Evolutionary conservation across 2,888 invertebrate genomes (phyloP).

Genomic region (Eupithecia dodoneata): DNA sequence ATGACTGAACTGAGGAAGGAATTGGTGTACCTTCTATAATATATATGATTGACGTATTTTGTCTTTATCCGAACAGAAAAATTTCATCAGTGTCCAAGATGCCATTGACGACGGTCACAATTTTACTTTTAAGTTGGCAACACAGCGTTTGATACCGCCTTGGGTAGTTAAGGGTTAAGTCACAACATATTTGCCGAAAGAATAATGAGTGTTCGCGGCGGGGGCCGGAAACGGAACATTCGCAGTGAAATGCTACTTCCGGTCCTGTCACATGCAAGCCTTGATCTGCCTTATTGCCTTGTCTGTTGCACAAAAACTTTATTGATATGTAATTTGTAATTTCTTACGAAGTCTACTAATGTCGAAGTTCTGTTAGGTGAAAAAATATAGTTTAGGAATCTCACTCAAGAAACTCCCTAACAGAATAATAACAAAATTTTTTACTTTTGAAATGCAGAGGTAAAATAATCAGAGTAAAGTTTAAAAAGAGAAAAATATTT

Average conservation of each 20-base stretch:
- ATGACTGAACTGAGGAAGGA: neutral
- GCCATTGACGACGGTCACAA: neutral
- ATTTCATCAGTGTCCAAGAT: neutral
- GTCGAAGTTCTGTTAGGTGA: neutral
- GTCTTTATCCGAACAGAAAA: neutral
- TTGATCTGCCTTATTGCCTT: conserved; percentile 29
- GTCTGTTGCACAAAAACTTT: conserved; percentile 15
- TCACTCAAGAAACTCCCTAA: too few species aligned
- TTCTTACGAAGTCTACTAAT: neutral
- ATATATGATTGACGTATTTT: neutral
- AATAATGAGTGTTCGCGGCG: conserved; percentile 76
- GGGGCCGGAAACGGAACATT: conserved; percentile 75
- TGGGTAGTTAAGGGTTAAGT: conserved; percentile 71
- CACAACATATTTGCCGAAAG: conserved; percentile 82
- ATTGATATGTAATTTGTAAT: conserved; percentile 15
- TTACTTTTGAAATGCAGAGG: neutral
- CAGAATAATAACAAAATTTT: neutral
- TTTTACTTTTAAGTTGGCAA: conserved; percentile 15
- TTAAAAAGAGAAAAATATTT: neutral
- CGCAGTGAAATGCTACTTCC: conserved; percentile 75
- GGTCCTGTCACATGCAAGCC: conserved; percentile 61
- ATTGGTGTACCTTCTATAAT: neutral
- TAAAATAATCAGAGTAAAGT: neutral
- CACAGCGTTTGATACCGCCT: conserved; percentile 58
- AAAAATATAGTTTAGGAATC: neutral